Percentiles rank a stretch among this genome's conserved stretches.
Evolutionary conservation across 2,888 invertebrate species (phyloP).

Genomic region (Phyllotreta striolata): DNA sequence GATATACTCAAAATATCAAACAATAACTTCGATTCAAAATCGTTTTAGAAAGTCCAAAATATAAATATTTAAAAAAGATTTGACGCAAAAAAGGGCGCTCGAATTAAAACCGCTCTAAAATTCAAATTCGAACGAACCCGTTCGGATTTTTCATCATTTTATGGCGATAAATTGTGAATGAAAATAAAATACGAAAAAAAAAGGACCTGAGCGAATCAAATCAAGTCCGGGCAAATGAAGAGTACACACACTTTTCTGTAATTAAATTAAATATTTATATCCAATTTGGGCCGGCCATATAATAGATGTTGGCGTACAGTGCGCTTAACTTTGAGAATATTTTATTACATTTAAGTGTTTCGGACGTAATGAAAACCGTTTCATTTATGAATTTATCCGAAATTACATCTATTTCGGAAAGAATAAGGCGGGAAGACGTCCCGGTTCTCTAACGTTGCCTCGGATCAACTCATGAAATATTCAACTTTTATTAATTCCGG

Average conservation of each 20-base stretch:
- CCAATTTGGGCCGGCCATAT: conserved; percentile 51
- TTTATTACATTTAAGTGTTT: conserved; percentile 53
- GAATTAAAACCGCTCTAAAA: conserved; percentile 17
- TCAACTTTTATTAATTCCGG: too few species aligned
- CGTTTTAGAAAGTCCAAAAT: too few species aligned
- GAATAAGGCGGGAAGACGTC: not conserved
- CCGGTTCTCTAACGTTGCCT: too few species aligned
- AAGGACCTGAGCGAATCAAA: conserved; percentile 35
- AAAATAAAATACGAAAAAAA: conserved; percentile 28
- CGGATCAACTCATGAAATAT: too few species aligned
- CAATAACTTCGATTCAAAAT: not conserved
- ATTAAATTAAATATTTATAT: conserved; percentile 58
- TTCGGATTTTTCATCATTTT: conserved; percentile 23
- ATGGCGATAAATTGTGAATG: conserved; percentile 30
- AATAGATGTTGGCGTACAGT: conserved; percentile 44
- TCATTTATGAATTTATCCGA: conserved; percentile 38
- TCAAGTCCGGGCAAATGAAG: conserved; percentile 43
- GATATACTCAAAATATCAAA: not conserved
- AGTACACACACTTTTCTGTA: conserved; percentile 55
- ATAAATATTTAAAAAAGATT: too few species aligned
- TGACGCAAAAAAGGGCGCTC: too few species aligned
- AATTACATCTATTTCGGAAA: conserved; percentile 29
- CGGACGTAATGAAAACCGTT: conserved; percentile 48
- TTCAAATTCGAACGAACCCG: conserved; percentile 17
- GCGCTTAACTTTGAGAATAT: conserved; percentile 54